These are phyloP conservation scores for Uropetala carovei DNA, from an alignment of 2,888 invertebrate genomes.

Conservation along the genomic window DNA sequence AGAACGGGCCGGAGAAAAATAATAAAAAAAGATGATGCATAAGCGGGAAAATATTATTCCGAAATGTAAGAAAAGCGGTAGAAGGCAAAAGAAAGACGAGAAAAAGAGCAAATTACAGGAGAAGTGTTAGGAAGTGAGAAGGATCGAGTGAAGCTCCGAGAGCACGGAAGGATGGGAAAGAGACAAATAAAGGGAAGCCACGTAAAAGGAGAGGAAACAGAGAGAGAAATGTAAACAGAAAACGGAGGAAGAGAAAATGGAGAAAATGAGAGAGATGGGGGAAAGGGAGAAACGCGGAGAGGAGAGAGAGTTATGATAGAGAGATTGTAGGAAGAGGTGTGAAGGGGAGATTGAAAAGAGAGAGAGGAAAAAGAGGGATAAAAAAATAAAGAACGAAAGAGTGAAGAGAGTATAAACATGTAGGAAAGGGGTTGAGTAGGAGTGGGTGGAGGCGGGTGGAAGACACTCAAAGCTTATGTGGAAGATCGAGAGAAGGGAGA, in stretches of 20 bases:
- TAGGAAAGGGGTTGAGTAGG: neutral
- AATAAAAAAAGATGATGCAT: too few species aligned
- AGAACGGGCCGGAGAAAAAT: too few species aligned
- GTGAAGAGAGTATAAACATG: neutral
- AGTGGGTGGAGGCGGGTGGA: too few species aligned
- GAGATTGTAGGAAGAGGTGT: neutral
- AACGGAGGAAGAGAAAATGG: neutral
- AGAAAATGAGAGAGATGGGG: neutral
- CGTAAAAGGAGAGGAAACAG: neutral
- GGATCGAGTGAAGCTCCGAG: neutral
- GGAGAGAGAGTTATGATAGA: neutral
- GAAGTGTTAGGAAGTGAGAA: neutral
- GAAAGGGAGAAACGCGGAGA: neutral
- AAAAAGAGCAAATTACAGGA: neutral
- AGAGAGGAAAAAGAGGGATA: neutral
- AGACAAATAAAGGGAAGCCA: neutral
- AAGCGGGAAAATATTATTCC: too few species aligned
- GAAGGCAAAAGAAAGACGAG: too few species aligned
- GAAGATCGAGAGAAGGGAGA: too few species aligned
- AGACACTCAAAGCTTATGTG: too few species aligned
- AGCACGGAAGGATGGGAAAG: neutral
- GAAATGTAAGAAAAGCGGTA: too few species aligned
- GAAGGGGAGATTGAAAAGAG: neutral
- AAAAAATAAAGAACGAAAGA: neutral
- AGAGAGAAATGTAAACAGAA: neutral